A percentile compares a stretch with the other conserved stretches of the same genome.
Conservation (phyloP, 2,888 invertebrate species). For the Isoperla grammatica region DNA sequence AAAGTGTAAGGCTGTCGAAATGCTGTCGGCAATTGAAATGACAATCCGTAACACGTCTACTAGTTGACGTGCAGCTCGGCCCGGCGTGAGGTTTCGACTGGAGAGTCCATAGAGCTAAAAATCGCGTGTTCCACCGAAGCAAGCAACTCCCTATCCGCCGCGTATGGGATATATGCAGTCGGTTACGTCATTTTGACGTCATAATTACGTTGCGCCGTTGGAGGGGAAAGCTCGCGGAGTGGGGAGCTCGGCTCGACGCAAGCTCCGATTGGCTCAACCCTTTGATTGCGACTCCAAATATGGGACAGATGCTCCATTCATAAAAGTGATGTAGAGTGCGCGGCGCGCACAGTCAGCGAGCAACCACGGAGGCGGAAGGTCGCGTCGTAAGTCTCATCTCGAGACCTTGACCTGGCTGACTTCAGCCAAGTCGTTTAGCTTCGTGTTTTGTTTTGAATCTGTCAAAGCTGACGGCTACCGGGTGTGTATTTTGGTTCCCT, state of each 20-base stretch:
- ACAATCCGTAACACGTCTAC: too few species aligned
- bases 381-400: constrained; percentile 7
- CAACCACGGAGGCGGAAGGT: constrained; percentile 39
- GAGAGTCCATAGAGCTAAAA: too few species aligned
- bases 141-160: background rate
- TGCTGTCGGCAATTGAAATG: too few species aligned
- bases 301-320: constrained; percentile 77
- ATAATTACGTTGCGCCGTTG: constrained; percentile 25
- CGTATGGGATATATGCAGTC: constrained; percentile 31
- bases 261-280: constrained; percentile 50
- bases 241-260: constrained; percentile 36
- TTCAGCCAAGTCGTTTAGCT: background rate
- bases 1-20: too few species aligned
- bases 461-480: constrained; percentile 32
- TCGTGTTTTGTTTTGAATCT: background rate
- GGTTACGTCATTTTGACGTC: constrained; percentile 34
- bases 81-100: too few species aligned
- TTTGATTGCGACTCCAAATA: constrained; percentile 66
- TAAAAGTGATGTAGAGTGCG: constrained; percentile 68
- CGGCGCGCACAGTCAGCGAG: constrained; percentile 54
- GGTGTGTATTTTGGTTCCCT: constrained; percentile 32
- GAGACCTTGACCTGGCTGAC: constrained; percentile 8
- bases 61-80: too few species aligned
- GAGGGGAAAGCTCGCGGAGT: constrained; percentile 25
- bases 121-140: too few species aligned